A percentile compares a stretch with the other conserved stretches of the same genome.
Evolutionary conservation across 2,797 vertebrate species (phyloP).

Genomic region (Chaunax sp.): DNA sequence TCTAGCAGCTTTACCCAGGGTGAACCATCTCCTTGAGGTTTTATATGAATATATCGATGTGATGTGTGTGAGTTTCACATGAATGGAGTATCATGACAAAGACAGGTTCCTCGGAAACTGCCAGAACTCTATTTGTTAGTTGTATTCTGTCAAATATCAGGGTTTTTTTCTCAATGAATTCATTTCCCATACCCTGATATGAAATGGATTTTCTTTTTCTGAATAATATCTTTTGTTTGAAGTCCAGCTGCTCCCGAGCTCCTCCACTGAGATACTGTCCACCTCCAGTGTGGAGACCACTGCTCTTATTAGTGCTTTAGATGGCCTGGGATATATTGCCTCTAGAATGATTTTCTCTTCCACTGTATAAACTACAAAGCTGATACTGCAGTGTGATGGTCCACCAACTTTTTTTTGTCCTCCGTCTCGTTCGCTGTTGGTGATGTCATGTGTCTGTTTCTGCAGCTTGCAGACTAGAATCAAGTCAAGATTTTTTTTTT

Average conservation of each 20-base stretch:
- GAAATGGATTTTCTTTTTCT: slow-evolving; percentile 42
- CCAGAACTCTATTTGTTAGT: slow-evolving; percentile 17
- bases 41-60: too few relatives aligned
- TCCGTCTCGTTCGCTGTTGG: slow-evolving; percentile 12
- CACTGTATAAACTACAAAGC: slow-evolving; percentile 39
- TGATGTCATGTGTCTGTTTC: neutral
- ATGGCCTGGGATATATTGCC: slow-evolving; percentile 46
- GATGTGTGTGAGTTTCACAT: neutral
- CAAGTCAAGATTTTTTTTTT: slow-evolving; percentile 2
- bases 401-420: slow-evolving; percentile 17
- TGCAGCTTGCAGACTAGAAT: neutral
- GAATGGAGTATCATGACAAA: neutral
- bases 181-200: slow-evolving; percentile 13
- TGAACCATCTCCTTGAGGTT: too few relatives aligned
- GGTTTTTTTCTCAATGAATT: slow-evolving; percentile 39
- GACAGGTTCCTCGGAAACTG: neutral
- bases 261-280: slow-evolving; percentile 25
- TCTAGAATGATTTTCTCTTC: slow-evolving; percentile 59
- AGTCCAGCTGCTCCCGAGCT: slow-evolving; percentile 61
- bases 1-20: too few relatives aligned
- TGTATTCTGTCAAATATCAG: neutral
- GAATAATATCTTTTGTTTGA: slow-evolving; percentile 49
- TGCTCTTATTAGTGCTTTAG: slow-evolving; percentile 39
- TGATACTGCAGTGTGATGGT: slow-evolving; percentile 41
- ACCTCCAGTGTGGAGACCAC: slow-evolving; percentile 22